These are phyloP conservation scores for Actinia equina DNA, from an alignment of 64 coral and sea anemone genomes.

Conservation along the genomic window DNA sequence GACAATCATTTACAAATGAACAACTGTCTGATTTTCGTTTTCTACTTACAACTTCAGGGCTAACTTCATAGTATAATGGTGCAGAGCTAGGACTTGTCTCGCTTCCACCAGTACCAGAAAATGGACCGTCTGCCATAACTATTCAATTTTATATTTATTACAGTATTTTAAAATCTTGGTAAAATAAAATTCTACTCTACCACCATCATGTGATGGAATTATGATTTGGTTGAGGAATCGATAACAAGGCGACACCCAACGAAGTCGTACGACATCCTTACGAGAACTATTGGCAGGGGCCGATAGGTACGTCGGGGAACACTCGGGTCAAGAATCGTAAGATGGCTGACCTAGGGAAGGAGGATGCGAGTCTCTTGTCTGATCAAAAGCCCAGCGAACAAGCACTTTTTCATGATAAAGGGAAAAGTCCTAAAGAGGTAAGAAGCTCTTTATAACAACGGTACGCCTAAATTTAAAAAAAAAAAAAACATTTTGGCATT, in stretches of 20 bases:
- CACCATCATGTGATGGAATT: not conserved
- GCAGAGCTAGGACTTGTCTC: constrained; percentile 14
- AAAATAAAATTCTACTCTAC: not conserved
- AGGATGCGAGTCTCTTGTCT: not conserved
- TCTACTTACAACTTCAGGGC: not conserved
- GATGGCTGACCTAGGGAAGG: not conserved
- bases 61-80: constrained; percentile 16
- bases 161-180: not conserved
- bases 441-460: no score
- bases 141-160: no score
- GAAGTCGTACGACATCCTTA: not conserved
- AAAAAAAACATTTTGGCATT: no score
- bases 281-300: not conserved
- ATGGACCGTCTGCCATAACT: not conserved
- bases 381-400: not conserved
- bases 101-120: not conserved
- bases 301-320: not conserved
- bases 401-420: constrained; percentile 23
- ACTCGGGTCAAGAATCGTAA: not conserved
- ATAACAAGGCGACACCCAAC: not conserved
- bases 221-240: not conserved
- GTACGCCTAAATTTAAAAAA: no score
- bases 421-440: constrained; percentile 28
- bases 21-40: not conserved
- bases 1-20: not conserved